phyloP scores from a whole-genome alignment of 2,888 invertebrate genomes.

The Luperina nickerlii region DNA sequence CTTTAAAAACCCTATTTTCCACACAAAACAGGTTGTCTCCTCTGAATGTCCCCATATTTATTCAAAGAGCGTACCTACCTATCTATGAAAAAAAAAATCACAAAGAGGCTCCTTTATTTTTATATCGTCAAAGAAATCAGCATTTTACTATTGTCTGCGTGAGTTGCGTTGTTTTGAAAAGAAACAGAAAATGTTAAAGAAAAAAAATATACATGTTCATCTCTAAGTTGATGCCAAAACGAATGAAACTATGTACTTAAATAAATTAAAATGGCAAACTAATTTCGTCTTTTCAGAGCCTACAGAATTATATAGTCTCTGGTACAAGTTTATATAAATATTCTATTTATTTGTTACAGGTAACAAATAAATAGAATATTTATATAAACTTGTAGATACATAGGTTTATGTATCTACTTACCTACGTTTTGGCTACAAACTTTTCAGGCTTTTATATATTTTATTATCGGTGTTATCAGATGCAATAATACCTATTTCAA shows the following conservation, averaged over 20 bases:
- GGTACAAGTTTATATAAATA: no score
- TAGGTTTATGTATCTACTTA: not conserved
- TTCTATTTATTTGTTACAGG: not conserved
- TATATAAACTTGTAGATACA: no score
- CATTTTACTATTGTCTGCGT: slow-evolving; percentile 44
- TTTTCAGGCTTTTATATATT: not conserved
- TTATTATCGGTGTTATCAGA: slow-evolving; percentile 7
- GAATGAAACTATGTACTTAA: not conserved
- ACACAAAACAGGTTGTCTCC: slow-evolving; percentile 1
- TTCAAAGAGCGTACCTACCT: slow-evolving; percentile 45
- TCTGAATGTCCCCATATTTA: slow-evolving; percentile 49
- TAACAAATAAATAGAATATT: no score
- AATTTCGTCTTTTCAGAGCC: not conserved
- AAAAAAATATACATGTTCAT: not conserved
- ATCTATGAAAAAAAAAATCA: slow-evolving; percentile 47
- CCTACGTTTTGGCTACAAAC: not conserved
- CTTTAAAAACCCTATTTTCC: slow-evolving; percentile 9
- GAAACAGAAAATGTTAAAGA: slow-evolving; percentile 9
- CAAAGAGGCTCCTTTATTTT: slow-evolving; percentile 43
- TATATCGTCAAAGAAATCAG: slow-evolving; percentile 52
- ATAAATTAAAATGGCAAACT: slow-evolving; percentile 12
- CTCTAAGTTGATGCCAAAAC: not conserved
- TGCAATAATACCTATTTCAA: slow-evolving; percentile 3
- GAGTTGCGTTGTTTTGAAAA: slow-evolving; percentile 10
- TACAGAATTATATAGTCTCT: not conserved